Percentiles rank a stretch among this genome's conserved stretches.
Conservation (phyloP, 2,113 vertebrate species). For the human (Homo sapiens) region GRCh38 chr18:12906501-12907000, state of each 20-base stretch:
- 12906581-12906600: neutral
- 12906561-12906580: neutral
- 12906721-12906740: neutral
- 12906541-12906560: neutral
- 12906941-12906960: neutral
- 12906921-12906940: neutral
- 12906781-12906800: neutral
- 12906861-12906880: neutral
- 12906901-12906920: neutral
- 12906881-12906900: neutral
- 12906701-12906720: neutral
- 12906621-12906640: neutral
- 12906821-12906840: neutral
- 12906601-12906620: neutral
- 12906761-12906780: too few species aligned
- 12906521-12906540: neutral
- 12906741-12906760: neutral
- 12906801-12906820: neutral
- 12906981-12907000: neutral
- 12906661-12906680: neutral
- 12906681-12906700: neutral
- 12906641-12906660: too few species aligned
- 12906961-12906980: neutral
- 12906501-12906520: neutral
- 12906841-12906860: neutral